Conservation (phyloP, 2,888 invertebrate species). For the Nomada lathburiana region DNA sequence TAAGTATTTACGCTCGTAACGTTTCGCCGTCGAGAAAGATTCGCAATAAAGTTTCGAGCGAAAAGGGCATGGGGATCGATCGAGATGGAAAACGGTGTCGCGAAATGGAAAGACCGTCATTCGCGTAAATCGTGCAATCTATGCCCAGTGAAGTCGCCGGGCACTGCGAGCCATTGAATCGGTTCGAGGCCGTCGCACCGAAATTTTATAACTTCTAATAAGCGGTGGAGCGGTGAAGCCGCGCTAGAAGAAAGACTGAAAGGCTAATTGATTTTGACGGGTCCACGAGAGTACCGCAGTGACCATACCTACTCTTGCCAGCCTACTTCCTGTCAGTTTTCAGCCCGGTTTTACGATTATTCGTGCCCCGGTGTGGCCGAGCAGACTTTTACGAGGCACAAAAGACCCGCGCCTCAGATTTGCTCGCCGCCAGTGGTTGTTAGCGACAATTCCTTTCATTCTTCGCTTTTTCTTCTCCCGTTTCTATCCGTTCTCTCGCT, state of each 20-base stretch:
- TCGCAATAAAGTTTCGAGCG: too few relatives aligned
- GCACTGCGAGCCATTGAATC: conserved; percentile 56
- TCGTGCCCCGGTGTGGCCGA: conserved; percentile 72
- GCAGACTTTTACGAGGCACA: conserved; percentile 78
- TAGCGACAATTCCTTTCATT: conserved; percentile 76
- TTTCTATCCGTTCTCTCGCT: conserved; percentile 44
- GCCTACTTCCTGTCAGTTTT: conserved; percentile 81
- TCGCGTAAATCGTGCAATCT: conserved; percentile 5
- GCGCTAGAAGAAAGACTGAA: conserved; percentile 71
- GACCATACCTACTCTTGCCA: conserved; percentile 68
- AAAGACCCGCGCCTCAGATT: conserved; percentile 75
- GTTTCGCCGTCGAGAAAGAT: too few relatives aligned
- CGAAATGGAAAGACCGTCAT: conserved; percentile 10
- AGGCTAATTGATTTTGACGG: conserved; percentile 80
- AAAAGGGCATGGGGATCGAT: not conserved
- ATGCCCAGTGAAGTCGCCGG: conserved; percentile 34
- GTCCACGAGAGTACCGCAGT: conserved; percentile 72
- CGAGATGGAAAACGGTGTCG: not conserved
- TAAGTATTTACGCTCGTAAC: too few relatives aligned
- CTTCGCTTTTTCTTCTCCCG: conserved; percentile 62
- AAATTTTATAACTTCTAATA: conserved; percentile 82
- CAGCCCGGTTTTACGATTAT: conserved; percentile 78
- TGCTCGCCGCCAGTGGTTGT: conserved; percentile 75
- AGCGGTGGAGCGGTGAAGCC: conserved; percentile 73
- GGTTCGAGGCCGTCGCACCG: conserved; percentile 63